Base-by-base conservation (phyloP, 2,113 vertebrate species). In the Trematocara variabile region DNA sequence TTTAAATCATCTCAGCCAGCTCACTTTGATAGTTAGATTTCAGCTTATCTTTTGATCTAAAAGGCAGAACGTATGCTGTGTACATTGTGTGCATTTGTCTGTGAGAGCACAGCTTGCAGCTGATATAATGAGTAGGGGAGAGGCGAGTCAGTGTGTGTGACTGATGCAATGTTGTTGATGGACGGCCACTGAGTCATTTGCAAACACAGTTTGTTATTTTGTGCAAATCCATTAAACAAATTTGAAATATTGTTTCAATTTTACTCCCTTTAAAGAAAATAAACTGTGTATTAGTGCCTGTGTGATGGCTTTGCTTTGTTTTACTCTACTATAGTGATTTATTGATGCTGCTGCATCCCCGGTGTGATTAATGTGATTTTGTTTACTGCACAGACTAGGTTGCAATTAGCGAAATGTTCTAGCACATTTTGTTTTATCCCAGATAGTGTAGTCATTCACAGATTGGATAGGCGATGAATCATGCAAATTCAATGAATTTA, bases 381-480 rank as follows among this genome's bases (percentile, higher is more conserved):
- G 88, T 92, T 91, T 91, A 90, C 91, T 81, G 87, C 86, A 68
- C 85, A 68, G 82, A 86, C 84, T 82, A 25, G 53, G 87, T 82
- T 30, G 83, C 75, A 91, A 92, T 93, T 91, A 92, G 85, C 18
- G 1, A 85, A 91, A 91, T 91, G 90, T 94, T 89, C 91, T 30
- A 52, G 85, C 85, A 92, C 91, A 87, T 92, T 91, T 77, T 77
- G 84, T 92, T 86, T 89, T 14, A 86, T 77, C 82, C 87, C 14
- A 52, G 73, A 87, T 33, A 20, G 77, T 58, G 91, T 73, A 86
- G 92, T 89, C 89, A 91, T 87, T 88, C 89, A 86, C 89, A 93
- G 92, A 93, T 80, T 91, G 88, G 80, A 77, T 80, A 9, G 81
- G 75, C 56, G 8, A 50, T 92, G 93, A 93, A 84, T 94, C 93